Base-by-base conservation (phyloP, 1,140 invertebrate species). In the Acromyrmex charruanus region DNA sequence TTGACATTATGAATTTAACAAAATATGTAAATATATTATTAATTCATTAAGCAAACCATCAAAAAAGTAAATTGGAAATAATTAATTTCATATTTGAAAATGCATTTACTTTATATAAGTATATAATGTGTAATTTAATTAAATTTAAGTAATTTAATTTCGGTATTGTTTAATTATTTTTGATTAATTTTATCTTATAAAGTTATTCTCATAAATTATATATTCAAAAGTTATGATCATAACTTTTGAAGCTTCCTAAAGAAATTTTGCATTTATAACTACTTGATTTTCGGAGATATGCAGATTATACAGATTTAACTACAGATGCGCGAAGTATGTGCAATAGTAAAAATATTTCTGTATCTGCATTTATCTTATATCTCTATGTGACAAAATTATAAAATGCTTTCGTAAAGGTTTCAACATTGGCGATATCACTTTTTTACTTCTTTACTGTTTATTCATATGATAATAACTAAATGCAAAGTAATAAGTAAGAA, bases 311-410 rank as follows among this genome's bases (percentile, higher is more conserved):
- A 28, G 21, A 51, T 49, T 44, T 63, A 77, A 63, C 0, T 28
- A 21, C 12, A 63, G 25, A 63, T 77, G 58, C 25, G 35, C 9
- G 16, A 44, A 49, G 25, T 18, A 16, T 3, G 16, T 16, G 25
- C 25, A 18, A 9, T 2, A 3, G 31, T 4, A 28, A 65, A 39
- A 63, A 51, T 51, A 49, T 63, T 51, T 28, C 14, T 61, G 10
- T 61, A 55, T 31, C 12, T 16, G 49, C 39, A 49, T 65, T 77
- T 65, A 77, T 77, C 59, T 65, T 49, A 63, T 2, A 31, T 31
- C 12, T 61, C 39, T 65, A 18, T 25, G 39, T 35, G 9, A 18
- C 3, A 35, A 25, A 25, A 51, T 65, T 9, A 31, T 53, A 12
- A 66, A 66, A 16, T 25, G 6, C 49, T 51, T 49, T 51, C 3